Conservation (phyloP, 2,113 vertebrate genomes). For the Muscicapa adusta region DNA sequence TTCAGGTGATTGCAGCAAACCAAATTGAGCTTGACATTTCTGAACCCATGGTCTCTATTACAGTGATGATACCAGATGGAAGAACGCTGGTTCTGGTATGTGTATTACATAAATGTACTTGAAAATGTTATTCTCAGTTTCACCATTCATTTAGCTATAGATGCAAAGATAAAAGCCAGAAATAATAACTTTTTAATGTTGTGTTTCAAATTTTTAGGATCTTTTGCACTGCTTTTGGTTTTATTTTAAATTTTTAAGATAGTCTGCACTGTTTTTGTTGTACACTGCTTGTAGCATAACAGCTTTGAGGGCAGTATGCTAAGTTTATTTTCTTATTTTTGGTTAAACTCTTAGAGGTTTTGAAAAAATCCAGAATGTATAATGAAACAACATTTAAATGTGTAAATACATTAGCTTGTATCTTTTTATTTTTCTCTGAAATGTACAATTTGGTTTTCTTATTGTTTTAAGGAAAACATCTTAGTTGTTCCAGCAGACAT, state of each 20-base stretch:
- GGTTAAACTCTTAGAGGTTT: not conserved
- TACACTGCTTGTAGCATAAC: not conserved
- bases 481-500: conserved; percentile 81
- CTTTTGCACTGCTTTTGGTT: not conserved
- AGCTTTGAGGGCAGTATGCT: not conserved
- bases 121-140: not conserved
- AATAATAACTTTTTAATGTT: not conserved
- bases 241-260: not conserved
- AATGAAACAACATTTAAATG: not conserved
- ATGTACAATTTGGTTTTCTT: conserved; percentile 29
- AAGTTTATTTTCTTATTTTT: not conserved
- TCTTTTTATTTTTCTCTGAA: not conserved
- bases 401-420: not conserved
- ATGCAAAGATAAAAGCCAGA: not conserved
- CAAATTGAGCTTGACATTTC: conserved; percentile 78
- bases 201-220: not conserved
- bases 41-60: conserved; percentile 71
- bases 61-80: conserved; percentile 76
- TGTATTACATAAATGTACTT: not conserved
- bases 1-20: conserved; percentile 75
- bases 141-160: not conserved
- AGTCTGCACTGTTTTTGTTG: not conserved
- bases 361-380: not conserved
- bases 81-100: conserved; percentile 84
- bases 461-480: conserved; percentile 80